Base-by-base conservation (phyloP, 2,888 invertebrate species). In the Silvanus unidentatus region DNA sequence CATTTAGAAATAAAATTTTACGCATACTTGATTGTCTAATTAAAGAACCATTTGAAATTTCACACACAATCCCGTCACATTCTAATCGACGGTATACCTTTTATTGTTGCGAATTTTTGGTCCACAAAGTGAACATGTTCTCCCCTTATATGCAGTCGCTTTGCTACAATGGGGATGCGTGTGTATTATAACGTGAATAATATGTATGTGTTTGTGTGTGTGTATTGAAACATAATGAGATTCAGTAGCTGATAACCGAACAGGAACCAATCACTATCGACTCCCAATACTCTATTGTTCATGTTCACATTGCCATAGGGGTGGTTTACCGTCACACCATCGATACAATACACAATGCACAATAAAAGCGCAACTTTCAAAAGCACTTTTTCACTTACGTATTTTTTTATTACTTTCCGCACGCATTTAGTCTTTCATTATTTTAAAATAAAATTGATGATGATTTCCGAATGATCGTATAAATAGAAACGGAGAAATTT, bases 191-290 rank as follows among this genome's bases (percentile, higher is more conserved):
- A 22, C 22, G 8, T 22, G n/a, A n/a, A n/a, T n/a, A n/a, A n/a
- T n/a, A n/a, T n/a, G n/a, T 22, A 5, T 22, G 8, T 22, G n/a
- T 32, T 64, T 65, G 63, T 37, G 14, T 37, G 16, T 61, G 63
- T 61, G 61, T 59, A 44, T 49, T 53, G 58, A 13, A 55, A 53
- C 58, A 63, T 63, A 64, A 65, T 65, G 63, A 65, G 65, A 68
- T 65, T 64, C 64, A 58, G 66, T 58, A 57, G 64, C 64, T 65
- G 65, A 66, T 68, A 63, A 54, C 60, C 44, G 54, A 50, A 50
- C 48, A 49, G 52, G 55, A 58, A 61, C 65, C 65, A 66, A 66
- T 66, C 65, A 63, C 64, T 66, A 64, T 63, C 58, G 63, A 61
- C 52, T 52, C 53, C 28, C 58, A 52, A 60, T 59, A 55, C 49